Evolutionary conservation across 1,140 invertebrate species (phyloP).

Genomic region (Zaprionus africanus): DNA sequence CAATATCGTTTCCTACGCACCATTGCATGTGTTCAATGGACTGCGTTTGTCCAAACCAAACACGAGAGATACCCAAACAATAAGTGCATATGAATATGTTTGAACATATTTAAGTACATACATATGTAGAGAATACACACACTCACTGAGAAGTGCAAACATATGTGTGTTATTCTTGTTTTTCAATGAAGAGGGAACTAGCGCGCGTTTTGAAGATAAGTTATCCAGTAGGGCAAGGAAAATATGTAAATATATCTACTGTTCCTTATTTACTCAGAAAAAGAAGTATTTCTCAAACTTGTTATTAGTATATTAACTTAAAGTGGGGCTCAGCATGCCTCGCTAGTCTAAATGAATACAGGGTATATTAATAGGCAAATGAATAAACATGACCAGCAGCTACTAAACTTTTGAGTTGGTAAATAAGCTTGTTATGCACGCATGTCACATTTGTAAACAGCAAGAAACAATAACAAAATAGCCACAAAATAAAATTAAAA

Average conservation of each 20-base stretch:
- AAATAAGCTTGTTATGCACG: constrained; percentile 35
- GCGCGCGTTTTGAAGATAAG: background rate
- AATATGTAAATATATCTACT: too few relatives aligned
- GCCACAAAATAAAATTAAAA: background rate
- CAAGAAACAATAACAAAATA: constrained; percentile 19
- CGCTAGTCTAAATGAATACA: background rate
- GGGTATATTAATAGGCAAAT: constrained; percentile 15
- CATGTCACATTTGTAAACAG: constrained; percentile 30
- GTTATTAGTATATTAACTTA: background rate
- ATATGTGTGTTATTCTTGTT: background rate
- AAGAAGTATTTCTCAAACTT: background rate
- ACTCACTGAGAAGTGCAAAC: background rate
- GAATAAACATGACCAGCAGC: constrained; percentile 32
- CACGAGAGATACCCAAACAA: constrained; percentile 13
- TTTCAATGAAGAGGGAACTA: background rate
- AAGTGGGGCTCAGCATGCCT: background rate
- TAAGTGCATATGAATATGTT: constrained; percentile 13
- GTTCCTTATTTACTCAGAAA: background rate
- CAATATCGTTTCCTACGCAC: constrained; percentile 16
- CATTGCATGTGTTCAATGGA: constrained; percentile 29
- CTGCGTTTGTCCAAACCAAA: constrained; percentile 24
- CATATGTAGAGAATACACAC: background rate
- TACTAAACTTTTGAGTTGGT: constrained; percentile 13
- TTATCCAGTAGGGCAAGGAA: background rate
- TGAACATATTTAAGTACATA: background rate